Conservation (phyloP, 1,140 invertebrate species). For the Lucilia cuprina region DNA sequence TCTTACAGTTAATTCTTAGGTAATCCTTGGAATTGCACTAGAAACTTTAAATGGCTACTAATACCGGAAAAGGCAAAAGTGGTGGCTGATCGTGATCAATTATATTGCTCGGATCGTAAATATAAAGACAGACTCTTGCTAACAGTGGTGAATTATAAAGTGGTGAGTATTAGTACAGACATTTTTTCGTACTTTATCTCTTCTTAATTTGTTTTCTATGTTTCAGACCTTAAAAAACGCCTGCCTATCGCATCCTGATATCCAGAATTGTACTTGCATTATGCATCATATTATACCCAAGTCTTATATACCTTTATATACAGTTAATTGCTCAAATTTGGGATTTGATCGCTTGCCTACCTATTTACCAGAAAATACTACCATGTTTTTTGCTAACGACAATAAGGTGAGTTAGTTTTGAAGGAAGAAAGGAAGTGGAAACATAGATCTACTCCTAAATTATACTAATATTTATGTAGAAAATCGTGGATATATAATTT, state of each 20-base stretch:
- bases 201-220: not conserved
- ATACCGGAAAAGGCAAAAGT: slow-evolving; percentile 59
- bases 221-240: slow-evolving; percentile 46
- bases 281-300: slow-evolving; percentile 55
- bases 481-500: no score
- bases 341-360: slow-evolving; percentile 48
- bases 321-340: slow-evolving; percentile 56
- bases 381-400: slow-evolving; percentile 51
- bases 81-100: slow-evolving; percentile 65
- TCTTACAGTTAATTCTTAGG: slow-evolving; percentile 51
- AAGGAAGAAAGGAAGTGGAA: no score
- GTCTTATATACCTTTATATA: slow-evolving; percentile 65
- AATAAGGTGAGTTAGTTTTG: slow-evolving; percentile 47
- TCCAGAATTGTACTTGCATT: slow-evolving; percentile 52
- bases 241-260: slow-evolving; percentile 50
- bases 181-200: not conserved
- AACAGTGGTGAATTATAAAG: slow-evolving; percentile 66
- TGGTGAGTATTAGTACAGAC: slow-evolving; percentile 54
- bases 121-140: slow-evolving; percentile 65
- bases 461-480: no score
- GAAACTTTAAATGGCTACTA: slow-evolving; percentile 67
- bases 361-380: slow-evolving; percentile 57
- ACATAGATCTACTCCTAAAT: no score
- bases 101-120: slow-evolving; percentile 64
- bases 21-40: slow-evolving; percentile 69